Evolutionary conservation across 2,113 vertebrate species (phyloP), one percentile per base, ranked within the genome.

Genomic region (Otus sunia): DNA sequence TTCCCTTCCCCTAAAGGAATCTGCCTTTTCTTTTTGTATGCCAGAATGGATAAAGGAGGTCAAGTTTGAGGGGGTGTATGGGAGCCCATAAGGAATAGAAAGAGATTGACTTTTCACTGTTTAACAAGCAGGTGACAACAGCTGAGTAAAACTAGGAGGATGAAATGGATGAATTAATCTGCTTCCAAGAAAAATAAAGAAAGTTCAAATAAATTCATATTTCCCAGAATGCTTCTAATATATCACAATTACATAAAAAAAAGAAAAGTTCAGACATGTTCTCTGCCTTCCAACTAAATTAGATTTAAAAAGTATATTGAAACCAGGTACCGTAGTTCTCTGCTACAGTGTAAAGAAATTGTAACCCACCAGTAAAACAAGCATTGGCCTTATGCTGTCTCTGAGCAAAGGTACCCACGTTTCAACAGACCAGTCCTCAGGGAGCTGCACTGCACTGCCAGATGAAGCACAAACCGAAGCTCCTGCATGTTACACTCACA

Each of bases 381-480:
- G n/a, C 32, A 27, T 19, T 27, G 6, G 5, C 25, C 36, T 55
- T 34, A 0, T 0, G 4, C 29, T 41, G 53, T 1, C 23, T 16
- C 79, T 23, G 45, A 55, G 53, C 53, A 62, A 60, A 67, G 52
- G 80, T 2, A 39, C 34, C 25, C 2, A 4, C 37, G n/a, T n/a
- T 7, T 1, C 11, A 37, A 55, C n/a, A 66, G 36, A 10, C 9
- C 36, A 15, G 11, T n/a, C n/a, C 34, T 47, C 39, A 10, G 17
- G 0, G 2, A 43, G 37, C 6, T 8, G 52, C 64, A 11, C 25
- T 11, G 50, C 27, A 9, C 2, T 12, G 23, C 19, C 84, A 56
- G 26, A 53, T 6, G 32, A 25, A 83, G 63, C 45, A 29, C 49
- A 17, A 27, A 6, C 30, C 29, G 13, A 59, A 21, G 55, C 53